Evolutionary conservation across 1,140 invertebrate genomes (phyloP).

Genomic region (Amyelois transitella): DNA sequence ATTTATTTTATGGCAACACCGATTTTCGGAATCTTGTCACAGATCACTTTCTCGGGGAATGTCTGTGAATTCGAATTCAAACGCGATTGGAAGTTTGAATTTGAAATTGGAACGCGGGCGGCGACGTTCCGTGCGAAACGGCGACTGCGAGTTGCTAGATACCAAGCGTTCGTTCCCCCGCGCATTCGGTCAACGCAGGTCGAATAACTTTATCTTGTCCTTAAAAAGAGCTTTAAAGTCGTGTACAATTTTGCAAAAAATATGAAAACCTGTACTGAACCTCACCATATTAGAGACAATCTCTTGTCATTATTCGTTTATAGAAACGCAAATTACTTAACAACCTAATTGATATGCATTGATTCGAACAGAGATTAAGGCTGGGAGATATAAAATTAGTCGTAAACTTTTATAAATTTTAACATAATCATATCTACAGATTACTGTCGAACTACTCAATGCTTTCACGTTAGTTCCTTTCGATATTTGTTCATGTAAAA

Average conservation of each 20-base stretch:
- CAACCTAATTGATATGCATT: too few species aligned
- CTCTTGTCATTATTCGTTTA: too few species aligned
- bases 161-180: constrained; percentile 38
- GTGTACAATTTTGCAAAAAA: background rate
- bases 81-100: constrained; percentile 29
- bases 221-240: background rate
- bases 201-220: constrained; percentile 15
- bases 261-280: background rate
- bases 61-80: background rate
- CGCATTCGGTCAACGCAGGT: constrained; percentile 43
- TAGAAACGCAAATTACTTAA: too few species aligned
- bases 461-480: too few species aligned
- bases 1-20: constrained; percentile 26
- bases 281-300: too few species aligned
- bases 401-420: too few species aligned
- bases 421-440: too few species aligned
- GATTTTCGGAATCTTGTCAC: constrained; percentile 21
- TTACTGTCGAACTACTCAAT: too few species aligned
- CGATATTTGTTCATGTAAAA: too few species aligned
- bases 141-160: constrained; percentile 35
- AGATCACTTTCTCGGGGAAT: constrained; percentile 27
- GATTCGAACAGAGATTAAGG: too few species aligned
- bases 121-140: constrained; percentile 44
- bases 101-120: constrained; percentile 26
- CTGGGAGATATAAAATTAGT: too few species aligned